Evolutionary conservation across 2,113 vertebrate genomes (phyloP).

Genomic region (Gasterosteus aculeatus): DNA sequence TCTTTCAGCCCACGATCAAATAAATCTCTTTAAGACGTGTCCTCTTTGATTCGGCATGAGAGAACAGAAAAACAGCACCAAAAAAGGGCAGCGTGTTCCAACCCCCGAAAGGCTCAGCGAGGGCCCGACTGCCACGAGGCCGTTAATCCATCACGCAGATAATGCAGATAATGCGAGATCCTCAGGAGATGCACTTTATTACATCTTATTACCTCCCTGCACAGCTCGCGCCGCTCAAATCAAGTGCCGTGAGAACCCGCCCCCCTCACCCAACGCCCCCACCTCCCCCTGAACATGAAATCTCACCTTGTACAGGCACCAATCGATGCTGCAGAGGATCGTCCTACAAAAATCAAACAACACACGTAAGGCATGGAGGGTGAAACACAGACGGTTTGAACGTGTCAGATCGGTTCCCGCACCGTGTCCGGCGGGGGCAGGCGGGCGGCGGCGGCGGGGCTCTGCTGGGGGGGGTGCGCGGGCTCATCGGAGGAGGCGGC

Average conservation of each 20-base stretch:
- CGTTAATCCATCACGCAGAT: slow-evolving; percentile 60
- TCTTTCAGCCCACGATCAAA: slow-evolving; percentile 31
- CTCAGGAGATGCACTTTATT: slow-evolving; percentile 29
- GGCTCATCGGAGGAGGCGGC: slow-evolving; percentile 61
- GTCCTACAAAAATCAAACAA: slow-evolving; percentile 61
- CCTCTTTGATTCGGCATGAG: slow-evolving; percentile 46
- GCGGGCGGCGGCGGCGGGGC: slow-evolving; percentile 59
- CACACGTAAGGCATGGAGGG: background rate
- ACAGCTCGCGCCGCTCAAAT: background rate
- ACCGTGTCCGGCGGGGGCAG: slow-evolving; percentile 52
- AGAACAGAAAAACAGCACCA: slow-evolving; percentile 18
- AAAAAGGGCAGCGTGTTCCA: slow-evolving; percentile 1
- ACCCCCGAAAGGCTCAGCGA: slow-evolving; percentile 40
- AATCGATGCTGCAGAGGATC: slow-evolving; percentile 73
- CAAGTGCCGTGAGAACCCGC: background rate
- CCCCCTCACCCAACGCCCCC: background rate
- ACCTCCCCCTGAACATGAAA: slow-evolving; percentile 47
- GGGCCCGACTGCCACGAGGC: slow-evolving; percentile 73
- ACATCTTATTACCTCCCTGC: slow-evolving; percentile 18
- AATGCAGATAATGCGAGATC: slow-evolving; percentile 55
- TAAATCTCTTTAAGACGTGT: slow-evolving; percentile 23
- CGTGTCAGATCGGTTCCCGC: background rate
- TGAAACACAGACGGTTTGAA: background rate
- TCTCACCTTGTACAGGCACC: slow-evolving; percentile 76
- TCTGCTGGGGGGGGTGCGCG: slow-evolving; percentile 72